phyloP scores from a whole-genome alignment of 2,113 vertebrate genomes.

The Gorsachius goisagi region DNA sequence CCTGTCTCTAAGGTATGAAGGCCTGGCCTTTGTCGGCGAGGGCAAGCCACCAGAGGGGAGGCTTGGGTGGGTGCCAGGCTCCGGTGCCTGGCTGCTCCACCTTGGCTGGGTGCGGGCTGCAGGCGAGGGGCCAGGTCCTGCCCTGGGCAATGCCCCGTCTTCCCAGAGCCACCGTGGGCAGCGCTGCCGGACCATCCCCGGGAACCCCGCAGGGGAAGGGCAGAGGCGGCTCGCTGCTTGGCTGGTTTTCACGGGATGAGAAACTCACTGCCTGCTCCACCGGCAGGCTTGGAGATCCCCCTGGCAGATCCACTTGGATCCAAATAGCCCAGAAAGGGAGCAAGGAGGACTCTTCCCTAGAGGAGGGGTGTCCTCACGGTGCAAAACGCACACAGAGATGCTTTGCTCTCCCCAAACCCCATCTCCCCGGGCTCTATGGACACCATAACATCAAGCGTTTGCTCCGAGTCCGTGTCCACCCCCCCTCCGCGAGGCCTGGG shows the following conservation, averaged over 20 bases:
- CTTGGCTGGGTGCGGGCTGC: neutral
- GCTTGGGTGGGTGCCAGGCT: neutral
- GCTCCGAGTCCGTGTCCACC: accelerated
- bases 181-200: neutral
- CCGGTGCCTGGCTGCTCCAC: neutral
- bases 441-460: accelerated
- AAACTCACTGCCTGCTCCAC: neutral
- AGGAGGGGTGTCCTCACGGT: accelerated
- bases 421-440: accelerated
- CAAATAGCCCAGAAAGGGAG: neutral
- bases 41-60: neutral
- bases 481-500: accelerated
- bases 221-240: neutral
- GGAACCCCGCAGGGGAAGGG: neutral
- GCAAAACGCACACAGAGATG: accelerated
- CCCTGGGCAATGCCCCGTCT: neutral
- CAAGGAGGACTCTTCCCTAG: accelerated
- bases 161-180: accelerated
- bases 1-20: neutral
- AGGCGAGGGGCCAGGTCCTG: neutral
- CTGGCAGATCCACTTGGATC: neutral
- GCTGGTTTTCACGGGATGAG: neutral
- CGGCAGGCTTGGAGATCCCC: neutral
- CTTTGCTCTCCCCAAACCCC: neutral
- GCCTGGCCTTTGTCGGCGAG: neutral